Percentiles rank a stretch among this genome's conserved stretches.
These are phyloP conservation scores for Sebastes diploproa DNA, from an alignment of 2,797 vertebrate species.

Conservation along the genomic window DNA sequence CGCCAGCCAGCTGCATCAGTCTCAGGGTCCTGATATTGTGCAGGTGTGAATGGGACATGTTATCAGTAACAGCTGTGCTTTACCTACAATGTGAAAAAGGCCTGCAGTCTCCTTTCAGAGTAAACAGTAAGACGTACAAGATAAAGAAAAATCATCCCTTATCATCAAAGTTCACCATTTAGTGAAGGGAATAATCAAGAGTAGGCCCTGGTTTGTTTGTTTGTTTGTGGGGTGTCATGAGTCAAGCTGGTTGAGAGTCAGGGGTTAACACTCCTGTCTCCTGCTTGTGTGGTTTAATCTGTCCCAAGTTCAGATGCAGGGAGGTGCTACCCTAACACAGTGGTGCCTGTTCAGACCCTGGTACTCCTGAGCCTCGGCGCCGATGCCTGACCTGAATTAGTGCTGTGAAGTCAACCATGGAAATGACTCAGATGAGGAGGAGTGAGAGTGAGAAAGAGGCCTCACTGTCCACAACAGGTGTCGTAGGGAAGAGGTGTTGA, in stretches of 20 bases:
- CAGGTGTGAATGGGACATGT: neutral
- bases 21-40: neutral
- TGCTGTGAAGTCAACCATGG: constrained; percentile 58
- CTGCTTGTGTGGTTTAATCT: constrained; percentile 47
- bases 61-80: neutral
- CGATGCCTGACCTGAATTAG: constrained; percentile 63
- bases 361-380: constrained; percentile 42
- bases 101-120: neutral
- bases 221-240: neutral
- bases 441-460: constrained; percentile 1
- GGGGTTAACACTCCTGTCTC: constrained; percentile 36
- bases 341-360: constrained; percentile 54
- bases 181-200: neutral
- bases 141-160: neutral
- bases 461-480: constrained; percentile 17
- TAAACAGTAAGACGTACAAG: neutral
- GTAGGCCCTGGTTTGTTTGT: neutral
- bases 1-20: neutral
- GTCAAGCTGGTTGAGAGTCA: constrained; percentile 1
- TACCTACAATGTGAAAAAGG: neutral
- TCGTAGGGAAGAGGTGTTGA: neutral
- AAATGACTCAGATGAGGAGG: constrained; percentile 42
- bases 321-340: constrained; percentile 38
- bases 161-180: neutral
- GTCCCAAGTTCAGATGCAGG: constrained; percentile 47